These are phyloP conservation scores for Semicossyphus pulcher DNA, from an alignment of 2,113 vertebrate genomes.

Conservation along the genomic window DNA sequence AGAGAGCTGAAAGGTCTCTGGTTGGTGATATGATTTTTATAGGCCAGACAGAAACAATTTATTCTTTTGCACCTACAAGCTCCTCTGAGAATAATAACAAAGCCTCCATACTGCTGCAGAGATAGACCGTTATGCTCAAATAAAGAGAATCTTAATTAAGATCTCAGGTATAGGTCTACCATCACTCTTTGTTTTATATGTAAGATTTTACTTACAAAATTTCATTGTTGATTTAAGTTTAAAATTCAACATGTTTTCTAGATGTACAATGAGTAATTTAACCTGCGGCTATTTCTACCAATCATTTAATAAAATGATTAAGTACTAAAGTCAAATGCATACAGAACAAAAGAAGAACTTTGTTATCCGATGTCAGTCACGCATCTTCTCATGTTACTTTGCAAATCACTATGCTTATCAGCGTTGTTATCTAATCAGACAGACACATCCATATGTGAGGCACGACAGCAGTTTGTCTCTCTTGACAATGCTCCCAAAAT, in stretches of 20 bases:
- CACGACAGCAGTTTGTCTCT: slow-evolving; percentile 37
- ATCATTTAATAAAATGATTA: no score
- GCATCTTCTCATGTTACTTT: slow-evolving; percentile 1
- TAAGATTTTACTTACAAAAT: background rate
- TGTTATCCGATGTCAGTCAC: background rate
- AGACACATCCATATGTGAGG: slow-evolving; percentile 46
- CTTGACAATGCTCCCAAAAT: slow-evolving; percentile 39
- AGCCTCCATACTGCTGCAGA: slow-evolving; percentile 20
- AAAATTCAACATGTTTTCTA: background rate
- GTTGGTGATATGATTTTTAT: slow-evolving; percentile 27
- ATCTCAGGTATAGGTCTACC: background rate
- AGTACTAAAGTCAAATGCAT: rapidly evolving
- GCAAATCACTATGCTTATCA: slow-evolving; percentile 18
- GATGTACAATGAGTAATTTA: no score
- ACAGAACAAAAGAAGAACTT: background rate
- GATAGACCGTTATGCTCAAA: slow-evolving; percentile 8
- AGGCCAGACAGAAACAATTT: slow-evolving; percentile 28
- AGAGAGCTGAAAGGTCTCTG: slow-evolving; percentile 4
- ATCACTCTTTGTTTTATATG: background rate
- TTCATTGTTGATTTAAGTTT: background rate
- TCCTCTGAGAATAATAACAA: slow-evolving; percentile 45
- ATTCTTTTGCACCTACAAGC: slow-evolving; percentile 21
- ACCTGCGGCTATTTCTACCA: no score
- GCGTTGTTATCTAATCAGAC: slow-evolving; percentile 50
- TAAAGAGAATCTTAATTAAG: slow-evolving; percentile 39